These are phyloP conservation scores for Platalea minor DNA, from an alignment of 2,797 vertebrate species.

Conservation along the genomic window DNA sequence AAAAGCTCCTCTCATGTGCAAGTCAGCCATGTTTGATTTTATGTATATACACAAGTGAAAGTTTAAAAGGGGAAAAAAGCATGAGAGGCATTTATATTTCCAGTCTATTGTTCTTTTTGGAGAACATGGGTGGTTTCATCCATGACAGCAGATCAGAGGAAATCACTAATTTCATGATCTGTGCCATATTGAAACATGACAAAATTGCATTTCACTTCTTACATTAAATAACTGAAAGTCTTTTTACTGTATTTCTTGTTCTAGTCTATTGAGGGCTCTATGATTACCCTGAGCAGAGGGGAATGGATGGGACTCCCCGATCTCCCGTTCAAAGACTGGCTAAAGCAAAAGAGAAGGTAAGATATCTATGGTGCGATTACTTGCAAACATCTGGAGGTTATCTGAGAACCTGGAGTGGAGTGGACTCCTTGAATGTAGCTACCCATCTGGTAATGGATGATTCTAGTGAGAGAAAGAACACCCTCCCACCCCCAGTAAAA, in stretches of 20 bases:
- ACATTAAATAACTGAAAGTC: not conserved
- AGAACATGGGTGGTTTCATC: not conserved
- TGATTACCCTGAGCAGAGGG: slow-evolving; percentile 81
- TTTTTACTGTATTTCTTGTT: not conserved
- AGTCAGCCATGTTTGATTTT: not conserved
- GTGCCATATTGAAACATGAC: not conserved
- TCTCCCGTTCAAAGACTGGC: slow-evolving; percentile 80
- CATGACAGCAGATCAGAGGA: not conserved
- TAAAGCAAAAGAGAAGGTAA: slow-evolving; percentile 76
- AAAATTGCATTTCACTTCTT: not conserved
- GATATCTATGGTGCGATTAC: not conserved
- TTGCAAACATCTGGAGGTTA: not conserved
- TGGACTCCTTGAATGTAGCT: not conserved
- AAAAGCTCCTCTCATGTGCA: not conserved
- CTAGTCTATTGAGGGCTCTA: slow-evolving; percentile 81
- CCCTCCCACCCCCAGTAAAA: not conserved
- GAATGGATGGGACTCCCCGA: slow-evolving; percentile 85
- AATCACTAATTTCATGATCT: not conserved
- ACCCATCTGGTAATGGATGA: not conserved
- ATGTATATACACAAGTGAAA: not conserved
- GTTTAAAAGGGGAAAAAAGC: not conserved
- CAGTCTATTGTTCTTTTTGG: not conserved
- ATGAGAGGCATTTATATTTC: not conserved
- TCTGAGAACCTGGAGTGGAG: not conserved
- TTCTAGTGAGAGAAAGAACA: not conserved